These are phyloP conservation scores for Aspidapion aeneum DNA, from an alignment of 2,888 invertebrate species.

Conservation along the genomic window DNA sequence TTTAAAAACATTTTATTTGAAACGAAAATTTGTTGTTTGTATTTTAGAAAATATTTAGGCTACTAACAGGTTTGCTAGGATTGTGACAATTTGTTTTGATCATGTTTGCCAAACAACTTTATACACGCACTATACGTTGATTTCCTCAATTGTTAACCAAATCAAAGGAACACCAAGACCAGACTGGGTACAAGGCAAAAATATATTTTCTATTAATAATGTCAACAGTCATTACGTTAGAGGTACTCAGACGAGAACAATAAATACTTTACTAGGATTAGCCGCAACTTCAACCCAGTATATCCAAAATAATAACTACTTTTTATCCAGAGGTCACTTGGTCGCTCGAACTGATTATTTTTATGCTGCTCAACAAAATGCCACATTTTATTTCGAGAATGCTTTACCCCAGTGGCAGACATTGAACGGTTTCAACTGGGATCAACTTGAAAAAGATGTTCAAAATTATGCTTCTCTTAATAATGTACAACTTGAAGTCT, in stretches of 20 bases:
- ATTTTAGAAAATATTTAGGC: too few species aligned
- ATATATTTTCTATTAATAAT: slow-evolving; percentile 47
- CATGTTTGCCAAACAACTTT: slow-evolving; percentile 48
- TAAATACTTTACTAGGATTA: slow-evolving; percentile 36
- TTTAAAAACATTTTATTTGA: too few species aligned
- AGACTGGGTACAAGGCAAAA: slow-evolving; percentile 45
- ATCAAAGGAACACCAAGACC: slow-evolving; percentile 52
- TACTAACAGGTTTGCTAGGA: slow-evolving; percentile 47
- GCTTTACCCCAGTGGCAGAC: slow-evolving; percentile 65
- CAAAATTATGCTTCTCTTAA: slow-evolving; percentile 46
- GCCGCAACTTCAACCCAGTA: slow-evolving; percentile 42
- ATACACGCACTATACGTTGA: slow-evolving; percentile 53
- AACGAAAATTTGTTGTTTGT: too few species aligned
- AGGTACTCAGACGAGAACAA: slow-evolving; percentile 34
- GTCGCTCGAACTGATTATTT: slow-evolving; percentile 60
- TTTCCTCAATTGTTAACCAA: slow-evolving; percentile 48
- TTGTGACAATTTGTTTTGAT: slow-evolving; percentile 56
- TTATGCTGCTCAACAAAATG: slow-evolving; percentile 55
- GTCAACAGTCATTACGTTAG: slow-evolving; percentile 41
- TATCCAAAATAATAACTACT: slow-evolving; percentile 46
- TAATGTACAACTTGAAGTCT: slow-evolving; percentile 40
- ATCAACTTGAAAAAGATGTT: slow-evolving; percentile 49
- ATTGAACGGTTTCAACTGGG: slow-evolving; percentile 60
- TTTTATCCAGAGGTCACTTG: slow-evolving; percentile 59
- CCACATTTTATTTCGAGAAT: slow-evolving; percentile 63